These are phyloP conservation scores for Drosophila ercepeae DNA, from an alignment of 1,140 invertebrate genomes.

Conservation along the genomic window DNA sequence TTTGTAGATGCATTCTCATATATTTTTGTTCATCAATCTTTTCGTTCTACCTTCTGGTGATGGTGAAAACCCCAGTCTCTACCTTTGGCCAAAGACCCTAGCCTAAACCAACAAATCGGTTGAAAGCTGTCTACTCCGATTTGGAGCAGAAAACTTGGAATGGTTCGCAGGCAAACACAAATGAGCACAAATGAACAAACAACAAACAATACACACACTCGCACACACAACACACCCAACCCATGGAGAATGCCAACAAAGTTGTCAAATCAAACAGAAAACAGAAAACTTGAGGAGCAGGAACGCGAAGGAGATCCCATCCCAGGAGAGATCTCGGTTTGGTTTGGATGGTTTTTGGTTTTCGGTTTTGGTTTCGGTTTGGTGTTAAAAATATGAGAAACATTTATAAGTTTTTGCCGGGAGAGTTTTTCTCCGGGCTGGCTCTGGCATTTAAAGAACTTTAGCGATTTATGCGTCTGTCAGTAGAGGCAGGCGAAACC, in stretches of 20 bases:
- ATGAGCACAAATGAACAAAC: conserved; percentile 21
- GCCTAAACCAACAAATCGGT: conserved; percentile 64
- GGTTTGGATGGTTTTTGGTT: conserved; percentile 29
- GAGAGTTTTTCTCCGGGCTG: conserved; percentile 19
- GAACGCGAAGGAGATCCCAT: conserved; percentile 21
- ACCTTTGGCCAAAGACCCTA: conserved; percentile 11
- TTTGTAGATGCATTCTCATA: conserved; percentile 6
- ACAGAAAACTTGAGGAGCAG: conserved; percentile 44
- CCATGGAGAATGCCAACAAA: conserved; percentile 50
- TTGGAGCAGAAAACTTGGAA: conserved; percentile 39
- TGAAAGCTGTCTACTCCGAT: conserved; percentile 34
- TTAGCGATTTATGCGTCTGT: conserved; percentile 74
- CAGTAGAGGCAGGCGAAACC: conserved; percentile 53
- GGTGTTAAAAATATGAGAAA: conserved; percentile 73
- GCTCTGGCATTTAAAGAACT: conserved; percentile 68
- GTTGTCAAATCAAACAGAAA: conserved; percentile 76
- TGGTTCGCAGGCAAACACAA: conserved; percentile 39
- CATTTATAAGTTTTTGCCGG: conserved; percentile 59
- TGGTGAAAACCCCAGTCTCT: conserved; percentile 3
- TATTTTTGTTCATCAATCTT: conserved; percentile 8
- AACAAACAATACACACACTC: conserved; percentile 12
- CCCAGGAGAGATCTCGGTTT: conserved; percentile 19
- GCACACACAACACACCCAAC: too few species aligned
- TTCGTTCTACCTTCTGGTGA: background rate
- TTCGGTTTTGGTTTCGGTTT: too few species aligned